A percentile compares a stretch with the other conserved stretches of the same genome.
Conservation (phyloP, 2,888 invertebrate species). For the Chelonus formosanus region DNA sequence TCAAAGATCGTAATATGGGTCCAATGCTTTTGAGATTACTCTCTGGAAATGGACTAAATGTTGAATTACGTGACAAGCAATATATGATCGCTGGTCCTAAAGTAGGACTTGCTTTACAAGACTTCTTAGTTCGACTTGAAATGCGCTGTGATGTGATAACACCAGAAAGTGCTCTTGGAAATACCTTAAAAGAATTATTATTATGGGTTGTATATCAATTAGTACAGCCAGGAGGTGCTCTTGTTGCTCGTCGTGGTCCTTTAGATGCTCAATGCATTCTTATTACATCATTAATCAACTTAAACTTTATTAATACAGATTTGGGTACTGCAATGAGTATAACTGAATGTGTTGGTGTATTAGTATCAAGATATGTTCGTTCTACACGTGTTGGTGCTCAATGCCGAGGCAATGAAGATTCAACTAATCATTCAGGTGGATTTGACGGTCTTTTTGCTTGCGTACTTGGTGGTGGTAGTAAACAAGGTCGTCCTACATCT, state of each 20-base stretch:
- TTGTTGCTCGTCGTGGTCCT: slow-evolving; percentile 74
- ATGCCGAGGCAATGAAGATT: slow-evolving; percentile 61
- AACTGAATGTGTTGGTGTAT: slow-evolving; percentile 74
- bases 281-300: slow-evolving; percentile 72
- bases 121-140: slow-evolving; percentile 75
- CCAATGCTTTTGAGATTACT: slow-evolving; percentile 74
- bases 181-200: slow-evolving; percentile 72
- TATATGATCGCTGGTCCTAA: slow-evolving; percentile 77
- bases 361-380: slow-evolving; percentile 60
- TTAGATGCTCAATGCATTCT: slow-evolving; percentile 80
- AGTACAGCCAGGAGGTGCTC: slow-evolving; percentile 73
- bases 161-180: slow-evolving; percentile 67
- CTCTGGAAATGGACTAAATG: slow-evolving; percentile 71
- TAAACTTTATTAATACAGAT: slow-evolving; percentile 76
- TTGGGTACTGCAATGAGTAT: slow-evolving; percentile 77
- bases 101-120: slow-evolving; percentile 77
- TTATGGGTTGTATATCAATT: slow-evolving; percentile 78
- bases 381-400: slow-evolving; percentile 59
- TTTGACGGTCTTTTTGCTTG: slow-evolving; percentile 82
- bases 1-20: slow-evolving; percentile 74
- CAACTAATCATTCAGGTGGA: slow-evolving; percentile 68
- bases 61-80: slow-evolving; percentile 67
- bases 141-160: slow-evolving; percentile 73
- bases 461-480: slow-evolving; percentile 73
- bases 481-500: slow-evolving; percentile 74